phyloP scores from a whole-genome alignment of 2,797 vertebrate species.

The Takifugu rubripes region DNA sequence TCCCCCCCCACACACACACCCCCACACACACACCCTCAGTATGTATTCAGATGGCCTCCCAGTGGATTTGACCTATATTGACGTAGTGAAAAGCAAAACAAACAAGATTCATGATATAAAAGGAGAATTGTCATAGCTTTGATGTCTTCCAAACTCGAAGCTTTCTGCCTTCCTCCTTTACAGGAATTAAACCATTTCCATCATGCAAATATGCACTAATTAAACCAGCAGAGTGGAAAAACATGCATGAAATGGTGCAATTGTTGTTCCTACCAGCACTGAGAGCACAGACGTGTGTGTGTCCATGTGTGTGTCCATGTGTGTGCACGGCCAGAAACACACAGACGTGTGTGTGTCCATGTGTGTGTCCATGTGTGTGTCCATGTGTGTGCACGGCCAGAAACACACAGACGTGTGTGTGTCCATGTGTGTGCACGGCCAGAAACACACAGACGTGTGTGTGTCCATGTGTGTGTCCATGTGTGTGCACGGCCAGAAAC shows the following conservation, averaged over 20 bases:
- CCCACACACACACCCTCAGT: slow-evolving; percentile 18
- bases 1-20: slow-evolving; percentile 11
- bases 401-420: too few relatives aligned
- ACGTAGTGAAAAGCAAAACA: slow-evolving; percentile 52
- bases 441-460: too few relatives aligned
- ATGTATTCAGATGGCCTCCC: slow-evolving; percentile 54
- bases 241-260: slow-evolving; percentile 6
- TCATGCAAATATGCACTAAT: slow-evolving; percentile 6
- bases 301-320: not conserved
- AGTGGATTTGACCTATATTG: slow-evolving; percentile 63
- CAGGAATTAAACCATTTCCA: slow-evolving; percentile 5
- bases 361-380: too few relatives aligned
- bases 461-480: too few relatives aligned
- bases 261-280: slow-evolving; percentile 26
- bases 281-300: slow-evolving; percentile 1
- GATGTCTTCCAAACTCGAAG: too few relatives aligned
- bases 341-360: too few relatives aligned
- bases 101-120: slow-evolving; percentile 20
- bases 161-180: too few relatives aligned
- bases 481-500: too few relatives aligned
- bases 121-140: not conserved
- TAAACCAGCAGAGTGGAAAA: slow-evolving; percentile 5
- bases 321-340: too few relatives aligned
- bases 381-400: too few relatives aligned
- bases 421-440: too few relatives aligned